A percentile compares a stretch with the other conserved stretches of the same genome.
phyloP scores from a whole-genome alignment of 2,113 vertebrate genomes.

The Meriones unguiculatus region DNA sequence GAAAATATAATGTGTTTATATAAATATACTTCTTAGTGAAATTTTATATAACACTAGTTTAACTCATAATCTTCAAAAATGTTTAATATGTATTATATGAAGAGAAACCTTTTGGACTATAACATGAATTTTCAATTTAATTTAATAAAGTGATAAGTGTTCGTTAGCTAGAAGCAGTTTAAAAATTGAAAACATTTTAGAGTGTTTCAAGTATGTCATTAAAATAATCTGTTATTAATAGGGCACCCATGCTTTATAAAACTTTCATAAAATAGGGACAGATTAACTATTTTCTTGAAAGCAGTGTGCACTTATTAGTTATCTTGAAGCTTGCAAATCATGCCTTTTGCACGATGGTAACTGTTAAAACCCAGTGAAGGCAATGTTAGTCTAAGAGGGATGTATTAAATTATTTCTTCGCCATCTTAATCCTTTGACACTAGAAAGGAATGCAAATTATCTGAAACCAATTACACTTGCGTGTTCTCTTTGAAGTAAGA shows the following conservation, averaged over 20 bases:
- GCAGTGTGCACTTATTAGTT: not conserved
- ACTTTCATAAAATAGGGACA: not conserved
- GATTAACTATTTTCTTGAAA: conserved; percentile 31
- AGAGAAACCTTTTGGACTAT: not conserved
- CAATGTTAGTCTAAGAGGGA: conserved; percentile 5
- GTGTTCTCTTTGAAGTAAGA: conserved; percentile 2
- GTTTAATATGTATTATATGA: not conserved
- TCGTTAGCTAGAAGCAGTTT: conserved; percentile 47
- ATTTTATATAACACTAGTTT: not conserved
- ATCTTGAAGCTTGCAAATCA: not conserved
- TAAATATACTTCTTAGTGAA: conserved; percentile 43
- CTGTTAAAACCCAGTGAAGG: not conserved
- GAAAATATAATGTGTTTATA: conserved; percentile 25
- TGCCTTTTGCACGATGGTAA: conserved; percentile 8
- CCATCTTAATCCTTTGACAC: not conserved
- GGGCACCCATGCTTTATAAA: not conserved
- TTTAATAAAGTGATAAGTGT: conserved; percentile 30
- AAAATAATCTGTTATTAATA: conserved; percentile 52
- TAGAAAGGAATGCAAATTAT: conserved; percentile 17
- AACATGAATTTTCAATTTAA: conserved; percentile 59
- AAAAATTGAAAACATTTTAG: conserved; percentile 40
- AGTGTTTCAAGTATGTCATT: conserved; percentile 55
- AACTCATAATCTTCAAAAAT: conserved; percentile 33
- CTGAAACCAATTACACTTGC: conserved; percentile 26
- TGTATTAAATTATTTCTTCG: conserved; percentile 19